Base-by-base conservation (phyloP, 1,140 invertebrate species). In the Magallana ariakensis region DNA sequence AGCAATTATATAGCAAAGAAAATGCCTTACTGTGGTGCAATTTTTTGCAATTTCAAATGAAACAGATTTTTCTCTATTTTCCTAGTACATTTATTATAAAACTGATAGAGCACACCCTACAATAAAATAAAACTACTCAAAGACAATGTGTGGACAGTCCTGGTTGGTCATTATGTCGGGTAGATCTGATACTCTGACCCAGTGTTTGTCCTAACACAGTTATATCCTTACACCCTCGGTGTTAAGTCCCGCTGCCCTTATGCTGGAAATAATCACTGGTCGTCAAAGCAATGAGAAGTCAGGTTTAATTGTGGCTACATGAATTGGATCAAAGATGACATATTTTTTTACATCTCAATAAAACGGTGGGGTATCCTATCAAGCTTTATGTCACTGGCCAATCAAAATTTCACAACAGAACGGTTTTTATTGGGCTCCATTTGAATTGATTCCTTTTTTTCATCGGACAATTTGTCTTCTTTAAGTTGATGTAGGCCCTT, bases 391-490 rank as follows among this genome's bases (percentile, higher is more conserved):
- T 75, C 66, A 75, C 33, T 26, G 33, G 66, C 66, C 66, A 75
- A 75, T 75, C 19, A 75, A 75, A 75, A 75, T 75, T 75, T 75
- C 66, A 75, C 66, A 75, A 75, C 22, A 75, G 66, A 75, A 19
- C 10, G 66, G 15, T 26, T 75, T 75, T 75, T 75, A 75, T 75
- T 75, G 22, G 66, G 22, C 7, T 75, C 66, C 19, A 75, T 75
- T 75, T 75, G 62, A 75, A 75, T 26, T 33, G 66, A 75, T 75
- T 75, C 66, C 66, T 26, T 26, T 75, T 70, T 70, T 75, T 26
- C 22, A 13, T 33, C 19, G 10, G 66, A 19, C 13, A 16, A 75
- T 75, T 75, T 75, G 66, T 75, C 66, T 75, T 8, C 19, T 75
- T 75, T 75, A 19, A 46, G 19, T 75, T 19, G 22, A 13, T 26